phyloP scores from a whole-genome alignment of 2,797 vertebrate species.

The Parauchenoglanis punctatus region DNA sequence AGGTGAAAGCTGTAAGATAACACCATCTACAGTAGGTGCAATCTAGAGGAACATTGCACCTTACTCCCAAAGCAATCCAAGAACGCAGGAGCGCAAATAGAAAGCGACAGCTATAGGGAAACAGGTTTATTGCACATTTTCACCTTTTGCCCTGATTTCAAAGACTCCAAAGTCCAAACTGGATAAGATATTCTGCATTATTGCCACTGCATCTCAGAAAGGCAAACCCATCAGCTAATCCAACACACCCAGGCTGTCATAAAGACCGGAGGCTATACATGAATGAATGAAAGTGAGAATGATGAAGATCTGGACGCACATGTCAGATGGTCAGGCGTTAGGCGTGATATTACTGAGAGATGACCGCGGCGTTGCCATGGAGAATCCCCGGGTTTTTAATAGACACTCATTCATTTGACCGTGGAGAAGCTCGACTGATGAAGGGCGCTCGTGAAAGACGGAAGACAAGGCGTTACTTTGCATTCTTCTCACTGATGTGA shows the following conservation, averaged over 20 bases:
- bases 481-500: constrained; percentile 39
- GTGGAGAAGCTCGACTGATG: constrained; percentile 34
- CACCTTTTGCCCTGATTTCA: constrained; percentile 9
- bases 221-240: background rate
- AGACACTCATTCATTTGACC: constrained; percentile 53
- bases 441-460: constrained; percentile 45
- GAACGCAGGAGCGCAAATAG: background rate
- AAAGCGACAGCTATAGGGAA: background rate
- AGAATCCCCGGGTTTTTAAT: constrained; percentile 43
- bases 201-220: background rate
- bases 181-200: background rate
- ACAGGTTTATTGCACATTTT: constrained; percentile 8
- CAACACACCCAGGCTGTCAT: background rate
- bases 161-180: background rate
- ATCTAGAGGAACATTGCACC: constrained; percentile 16
- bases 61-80: background rate
- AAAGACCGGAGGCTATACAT: background rate
- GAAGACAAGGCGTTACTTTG: constrained; percentile 55
- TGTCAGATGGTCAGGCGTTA: constrained; percentile 1
- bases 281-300: background rate
- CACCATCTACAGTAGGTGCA: background rate
- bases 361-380: constrained; percentile 57
- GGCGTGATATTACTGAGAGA: constrained; percentile 6
- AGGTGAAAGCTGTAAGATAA: constrained; percentile 4
- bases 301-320: constrained; percentile 4